phyloP scores from a whole-genome alignment of 2,797 vertebrate genomes.

The Takifugu ocellatus region DNA sequence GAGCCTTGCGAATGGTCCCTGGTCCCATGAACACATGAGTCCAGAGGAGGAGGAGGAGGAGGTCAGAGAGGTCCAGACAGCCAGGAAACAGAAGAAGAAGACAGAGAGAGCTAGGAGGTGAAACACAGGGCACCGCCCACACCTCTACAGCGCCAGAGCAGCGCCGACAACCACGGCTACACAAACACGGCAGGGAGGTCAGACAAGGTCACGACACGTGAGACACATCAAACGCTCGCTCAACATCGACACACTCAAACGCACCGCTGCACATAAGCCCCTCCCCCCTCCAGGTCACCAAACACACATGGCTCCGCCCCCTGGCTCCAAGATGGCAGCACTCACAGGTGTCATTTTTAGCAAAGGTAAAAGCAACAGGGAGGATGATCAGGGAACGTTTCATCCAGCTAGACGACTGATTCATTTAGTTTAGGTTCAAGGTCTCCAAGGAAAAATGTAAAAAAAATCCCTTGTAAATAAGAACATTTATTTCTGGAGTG shows the following conservation, averaged over 20 bases:
- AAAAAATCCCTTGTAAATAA: not conserved
- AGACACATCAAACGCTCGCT: conserved; percentile 24
- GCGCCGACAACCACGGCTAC: conserved; percentile 29
- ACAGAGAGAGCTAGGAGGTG: conserved; percentile 81
- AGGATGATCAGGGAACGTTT: no score
- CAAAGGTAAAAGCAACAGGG: no score
- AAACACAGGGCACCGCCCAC: conserved; percentile 68
- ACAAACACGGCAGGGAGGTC: conserved; percentile 11
- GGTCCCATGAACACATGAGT: conserved; percentile 77
- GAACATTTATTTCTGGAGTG: not conserved
- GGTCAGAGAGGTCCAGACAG: conserved; percentile 50
- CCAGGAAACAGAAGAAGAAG: conserved; percentile 34
- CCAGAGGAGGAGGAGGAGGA: conserved; percentile 26
- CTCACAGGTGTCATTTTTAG: no score
- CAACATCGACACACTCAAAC: conserved; percentile 11
- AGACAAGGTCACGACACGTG: conserved; percentile 1
- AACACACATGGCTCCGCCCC: no score
- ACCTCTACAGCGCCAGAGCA: conserved; percentile 30
- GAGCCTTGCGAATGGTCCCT: conserved; percentile 99
- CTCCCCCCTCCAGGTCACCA: not conserved
- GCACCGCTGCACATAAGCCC: not conserved
- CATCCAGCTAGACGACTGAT: no score
- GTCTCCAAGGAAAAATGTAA: not conserved
- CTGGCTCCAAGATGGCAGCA: not conserved
- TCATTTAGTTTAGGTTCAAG: not conserved